These are phyloP conservation scores for Dermatemys mawii DNA, from an alignment of 2,113 vertebrate genomes.

Conservation along the genomic window DNA sequence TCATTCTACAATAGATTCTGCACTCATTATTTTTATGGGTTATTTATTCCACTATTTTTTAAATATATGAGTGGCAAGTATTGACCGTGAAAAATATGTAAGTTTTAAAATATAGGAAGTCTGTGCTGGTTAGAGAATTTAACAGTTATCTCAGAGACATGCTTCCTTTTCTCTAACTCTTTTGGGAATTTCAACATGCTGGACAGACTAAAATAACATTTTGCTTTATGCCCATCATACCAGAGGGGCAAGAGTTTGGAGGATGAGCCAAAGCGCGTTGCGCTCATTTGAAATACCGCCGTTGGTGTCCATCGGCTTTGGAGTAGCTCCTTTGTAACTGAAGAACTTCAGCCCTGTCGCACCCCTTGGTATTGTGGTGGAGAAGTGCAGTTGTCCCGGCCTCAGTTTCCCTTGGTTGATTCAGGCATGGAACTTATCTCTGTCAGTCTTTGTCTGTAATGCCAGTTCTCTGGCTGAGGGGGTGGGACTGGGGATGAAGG, in stretches of 20 bases:
- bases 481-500: no score
- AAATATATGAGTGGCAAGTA: neutral
- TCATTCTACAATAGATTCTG: fast-evolving
- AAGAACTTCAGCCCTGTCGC: neutral
- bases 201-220: neutral
- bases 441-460: no score
- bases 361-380: no score
- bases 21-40: neutral
- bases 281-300: neutral
- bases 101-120: neutral
- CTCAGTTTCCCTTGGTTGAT: no score
- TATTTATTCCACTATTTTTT: neutral
- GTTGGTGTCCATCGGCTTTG: neutral
- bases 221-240: neutral
- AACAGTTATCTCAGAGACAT: neutral
- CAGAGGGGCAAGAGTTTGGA: neutral
- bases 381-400: no score
- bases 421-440: no score
- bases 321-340: neutral
- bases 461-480: no score
- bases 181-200: neutral
- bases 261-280: neutral
- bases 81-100: neutral
- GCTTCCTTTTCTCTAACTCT: neutral
- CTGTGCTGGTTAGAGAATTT: neutral